Evolutionary conservation across 2,888 invertebrate genomes (phyloP).

Genomic region (Muschampia plurimacula): DNA sequence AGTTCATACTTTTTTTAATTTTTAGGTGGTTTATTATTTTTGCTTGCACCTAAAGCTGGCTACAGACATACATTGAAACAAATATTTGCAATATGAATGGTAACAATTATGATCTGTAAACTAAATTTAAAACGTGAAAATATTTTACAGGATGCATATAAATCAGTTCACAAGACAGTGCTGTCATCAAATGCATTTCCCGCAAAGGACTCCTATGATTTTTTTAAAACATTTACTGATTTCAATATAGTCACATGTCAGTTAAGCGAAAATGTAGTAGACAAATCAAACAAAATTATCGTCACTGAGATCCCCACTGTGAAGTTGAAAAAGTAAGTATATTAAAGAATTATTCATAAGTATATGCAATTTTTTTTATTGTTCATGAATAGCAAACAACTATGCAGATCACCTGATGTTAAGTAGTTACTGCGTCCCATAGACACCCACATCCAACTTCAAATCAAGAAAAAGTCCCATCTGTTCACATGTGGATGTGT

Average conservation of each 20-base stretch:
- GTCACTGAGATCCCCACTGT: conserved; percentile 83
- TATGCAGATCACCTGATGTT: too few relatives aligned
- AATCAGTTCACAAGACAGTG: conserved; percentile 88
- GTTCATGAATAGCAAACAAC: too few relatives aligned
- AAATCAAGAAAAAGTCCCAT: too few relatives aligned
- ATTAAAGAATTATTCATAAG: too few relatives aligned
- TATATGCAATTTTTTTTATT: too few relatives aligned
- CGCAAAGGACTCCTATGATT: conserved; percentile 88
- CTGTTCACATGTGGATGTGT: too few relatives aligned
- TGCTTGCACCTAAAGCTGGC: not conserved
- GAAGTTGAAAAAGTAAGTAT: conserved; percentile 57
- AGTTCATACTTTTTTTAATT: not conserved
- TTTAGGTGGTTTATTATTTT: not conserved
- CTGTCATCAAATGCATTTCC: conserved; percentile 91
- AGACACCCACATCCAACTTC: too few relatives aligned
- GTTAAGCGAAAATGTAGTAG: conserved; percentile 87
- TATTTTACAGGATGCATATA: conserved; percentile 87
- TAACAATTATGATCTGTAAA: not conserved
- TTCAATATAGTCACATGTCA: conserved; percentile 88
- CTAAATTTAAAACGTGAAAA: not conserved
- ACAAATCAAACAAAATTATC: conserved; percentile 75
- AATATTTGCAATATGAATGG: not conserved
- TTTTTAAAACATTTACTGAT: conserved; percentile 91
- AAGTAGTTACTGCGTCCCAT: too few relatives aligned
- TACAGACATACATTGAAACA: not conserved